A percentile compares a stretch with the other conserved stretches of the same genome.
phyloP scores from a whole-genome alignment of 2,113 vertebrate species.

The Falco punctatus region DNA sequence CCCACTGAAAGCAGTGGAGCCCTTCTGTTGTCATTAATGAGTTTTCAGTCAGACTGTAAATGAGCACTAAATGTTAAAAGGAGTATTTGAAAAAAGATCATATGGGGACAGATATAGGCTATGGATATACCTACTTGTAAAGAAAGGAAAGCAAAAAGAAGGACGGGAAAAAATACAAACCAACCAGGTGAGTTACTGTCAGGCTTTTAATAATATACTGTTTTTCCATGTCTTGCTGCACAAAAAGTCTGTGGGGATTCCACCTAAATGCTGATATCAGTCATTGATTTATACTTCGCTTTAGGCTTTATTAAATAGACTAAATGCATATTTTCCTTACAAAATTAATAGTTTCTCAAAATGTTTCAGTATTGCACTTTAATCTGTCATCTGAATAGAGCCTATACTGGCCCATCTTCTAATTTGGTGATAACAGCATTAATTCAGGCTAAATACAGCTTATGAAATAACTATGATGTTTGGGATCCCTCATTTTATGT shows the following conservation, averaged over 20 bases:
- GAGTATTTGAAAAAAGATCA: not conserved
- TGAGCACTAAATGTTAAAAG: not conserved
- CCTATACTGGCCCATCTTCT: not conserved
- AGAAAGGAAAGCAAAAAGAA: not conserved
- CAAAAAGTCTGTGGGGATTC: not conserved
- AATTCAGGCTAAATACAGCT: not conserved
- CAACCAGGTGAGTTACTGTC: not conserved
- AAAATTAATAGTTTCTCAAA: not conserved
- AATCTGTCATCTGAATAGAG: not conserved
- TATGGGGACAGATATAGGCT: not conserved
- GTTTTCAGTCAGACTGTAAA: not conserved
- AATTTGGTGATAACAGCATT: not conserved
- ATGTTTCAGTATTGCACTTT: not conserved
- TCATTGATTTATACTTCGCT: not conserved
- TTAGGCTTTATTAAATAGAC: not conserved
- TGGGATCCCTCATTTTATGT: not conserved
- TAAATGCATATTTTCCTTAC: not conserved
- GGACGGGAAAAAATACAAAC: not conserved
- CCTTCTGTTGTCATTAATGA: conserved; percentile 6
- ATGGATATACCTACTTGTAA: not conserved
- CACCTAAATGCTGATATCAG: not conserved
- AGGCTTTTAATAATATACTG: not conserved
- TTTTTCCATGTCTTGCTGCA: not conserved
- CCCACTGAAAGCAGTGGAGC: not conserved
- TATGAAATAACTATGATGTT: not conserved